A percentile compares a stretch with the other conserved stretches of the same genome.
phyloP scores from a whole-genome alignment of 2,113 vertebrate species.

The Helogale parvula region DNA sequence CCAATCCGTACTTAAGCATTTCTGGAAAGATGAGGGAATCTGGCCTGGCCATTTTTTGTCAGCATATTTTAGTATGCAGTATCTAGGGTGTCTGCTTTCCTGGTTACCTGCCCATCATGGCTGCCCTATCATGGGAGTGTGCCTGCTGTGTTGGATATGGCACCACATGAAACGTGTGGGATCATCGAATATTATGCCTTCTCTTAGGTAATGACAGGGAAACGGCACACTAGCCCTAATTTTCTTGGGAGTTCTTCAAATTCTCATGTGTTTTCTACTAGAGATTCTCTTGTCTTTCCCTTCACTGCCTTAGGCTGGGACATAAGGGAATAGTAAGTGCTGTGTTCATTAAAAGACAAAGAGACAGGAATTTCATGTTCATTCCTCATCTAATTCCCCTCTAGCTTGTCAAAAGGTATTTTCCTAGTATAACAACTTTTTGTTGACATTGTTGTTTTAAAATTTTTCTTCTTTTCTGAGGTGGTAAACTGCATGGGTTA shows the following conservation, averaged over 20 bases:
- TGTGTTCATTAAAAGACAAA: no score
- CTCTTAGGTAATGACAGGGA: neutral
- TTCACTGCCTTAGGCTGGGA: neutral
- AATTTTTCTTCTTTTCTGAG: neutral
- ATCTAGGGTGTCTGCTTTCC: fast-evolving
- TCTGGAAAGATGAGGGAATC: neutral
- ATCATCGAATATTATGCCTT: neutral
- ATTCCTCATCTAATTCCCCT: neutral
- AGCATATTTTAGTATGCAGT: fast-evolving
- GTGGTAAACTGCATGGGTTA: neutral
- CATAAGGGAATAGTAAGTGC: neutral
- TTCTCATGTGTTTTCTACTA: neutral
- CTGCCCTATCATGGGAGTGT: neutral
- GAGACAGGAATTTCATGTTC: neutral
- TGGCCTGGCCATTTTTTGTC: neutral
- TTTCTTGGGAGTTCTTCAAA: neutral
- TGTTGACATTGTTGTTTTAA: neutral
- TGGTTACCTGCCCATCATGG: neutral
- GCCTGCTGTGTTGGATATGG: no score
- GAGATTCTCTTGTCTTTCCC: neutral
- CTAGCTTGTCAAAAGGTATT: neutral
- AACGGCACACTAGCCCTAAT: no score
- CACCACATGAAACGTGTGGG: fast-evolving
- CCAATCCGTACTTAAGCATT: neutral
- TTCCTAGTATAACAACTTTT: neutral